Evolutionary conservation across 2,113 vertebrate species (phyloP).

Genomic region (Arizona elegans): DNA sequence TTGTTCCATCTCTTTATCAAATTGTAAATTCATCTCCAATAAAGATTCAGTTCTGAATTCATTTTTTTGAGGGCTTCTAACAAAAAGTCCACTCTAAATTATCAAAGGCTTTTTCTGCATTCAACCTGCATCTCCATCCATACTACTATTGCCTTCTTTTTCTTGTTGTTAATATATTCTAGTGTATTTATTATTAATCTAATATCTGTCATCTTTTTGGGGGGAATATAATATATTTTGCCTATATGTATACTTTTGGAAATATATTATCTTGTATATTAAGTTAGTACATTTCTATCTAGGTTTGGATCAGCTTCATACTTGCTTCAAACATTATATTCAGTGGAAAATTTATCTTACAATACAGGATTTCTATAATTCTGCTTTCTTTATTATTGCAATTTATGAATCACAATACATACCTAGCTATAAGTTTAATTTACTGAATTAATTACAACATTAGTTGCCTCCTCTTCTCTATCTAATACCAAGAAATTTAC

Average conservation of each 20-base stretch:
- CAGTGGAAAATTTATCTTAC: neutral
- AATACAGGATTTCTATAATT: neutral
- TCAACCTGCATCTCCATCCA: neutral
- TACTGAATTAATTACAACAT: neutral
- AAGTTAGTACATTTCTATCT: neutral
- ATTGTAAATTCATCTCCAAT: neutral
- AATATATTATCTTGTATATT: neutral
- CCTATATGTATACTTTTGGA: neutral
- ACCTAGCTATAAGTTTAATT: neutral
- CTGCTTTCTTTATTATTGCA: neutral
- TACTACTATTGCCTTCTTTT: neutral
- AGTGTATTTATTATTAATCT: neutral
- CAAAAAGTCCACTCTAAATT: neutral
- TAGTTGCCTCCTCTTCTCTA: neutral
- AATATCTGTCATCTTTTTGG: neutral
- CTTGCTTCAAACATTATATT: neutral
- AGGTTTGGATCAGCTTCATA: neutral
- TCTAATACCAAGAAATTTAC: neutral
- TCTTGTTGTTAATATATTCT: neutral
- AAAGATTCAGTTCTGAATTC: neutral
- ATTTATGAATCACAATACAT: neutral
- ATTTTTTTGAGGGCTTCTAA: neutral
- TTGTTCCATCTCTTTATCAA: neutral
- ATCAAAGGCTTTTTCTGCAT: neutral
- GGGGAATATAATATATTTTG: neutral